Evolutionary conservation across 92 coral and sea anemone genomes (phyloP).

Genomic region (Bergia puertoricense): DNA sequence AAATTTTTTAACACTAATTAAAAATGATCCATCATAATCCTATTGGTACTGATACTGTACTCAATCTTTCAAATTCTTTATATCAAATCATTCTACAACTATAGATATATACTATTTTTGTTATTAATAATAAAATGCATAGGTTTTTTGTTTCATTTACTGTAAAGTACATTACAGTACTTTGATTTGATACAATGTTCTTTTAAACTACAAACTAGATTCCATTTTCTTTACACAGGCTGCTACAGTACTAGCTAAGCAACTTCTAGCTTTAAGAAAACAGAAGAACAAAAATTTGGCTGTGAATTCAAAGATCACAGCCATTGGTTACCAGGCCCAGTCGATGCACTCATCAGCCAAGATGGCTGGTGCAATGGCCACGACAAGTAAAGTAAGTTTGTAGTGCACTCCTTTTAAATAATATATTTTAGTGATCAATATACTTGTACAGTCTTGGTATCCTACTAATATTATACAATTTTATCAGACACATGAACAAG

Average conservation of each 20-base stretch:
- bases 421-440: no score
- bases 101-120: background rate
- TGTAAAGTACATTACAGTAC: background rate
- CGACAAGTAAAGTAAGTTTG: conserved; percentile 80
- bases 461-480: background rate
- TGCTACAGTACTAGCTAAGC: conserved; percentile 92
- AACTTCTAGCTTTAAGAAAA: conserved; percentile 87
- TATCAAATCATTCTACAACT: no score
- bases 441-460: background rate
- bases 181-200: background rate
- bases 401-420: background rate
- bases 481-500: background rate
- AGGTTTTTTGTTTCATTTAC: background rate
- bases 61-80: no score
- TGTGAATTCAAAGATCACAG: conserved; percentile 77
- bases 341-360: conserved; percentile 97
- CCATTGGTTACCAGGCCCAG: conserved; percentile 94
- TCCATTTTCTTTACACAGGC: conserved; percentile 57
- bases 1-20: no score
- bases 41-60: no score
- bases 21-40: no score
- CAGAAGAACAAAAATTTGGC: conserved; percentile 89
- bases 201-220: background rate
- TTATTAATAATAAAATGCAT: background rate
- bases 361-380: conserved; percentile 99